These are phyloP conservation scores for Syndactyla subalaris DNA, from an alignment of 2,797 vertebrate species.

Conservation along the genomic window DNA sequence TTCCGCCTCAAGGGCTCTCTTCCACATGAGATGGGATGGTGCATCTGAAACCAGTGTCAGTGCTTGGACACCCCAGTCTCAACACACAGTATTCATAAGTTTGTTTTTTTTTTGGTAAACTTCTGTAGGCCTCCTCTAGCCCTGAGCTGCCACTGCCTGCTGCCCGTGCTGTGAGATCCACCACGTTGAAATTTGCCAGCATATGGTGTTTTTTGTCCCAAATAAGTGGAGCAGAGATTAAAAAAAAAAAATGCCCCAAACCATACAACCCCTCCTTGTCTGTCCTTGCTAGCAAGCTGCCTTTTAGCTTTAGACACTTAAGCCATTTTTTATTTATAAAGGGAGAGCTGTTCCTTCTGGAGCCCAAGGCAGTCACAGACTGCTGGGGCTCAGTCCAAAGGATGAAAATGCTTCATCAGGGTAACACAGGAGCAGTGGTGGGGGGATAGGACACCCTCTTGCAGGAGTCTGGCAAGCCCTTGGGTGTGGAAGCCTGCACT, in stretches of 20 bases:
- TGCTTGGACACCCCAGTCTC: neutral
- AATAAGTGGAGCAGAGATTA: neutral
- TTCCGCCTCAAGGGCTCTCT: neutral
- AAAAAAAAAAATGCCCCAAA: neutral
- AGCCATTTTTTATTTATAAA: neutral
- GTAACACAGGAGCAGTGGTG: neutral
- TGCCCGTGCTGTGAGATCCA: neutral
- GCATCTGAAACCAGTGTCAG: rapidly evolving
- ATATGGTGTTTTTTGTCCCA: rapidly evolving
- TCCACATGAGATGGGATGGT: neutral
- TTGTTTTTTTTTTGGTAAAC: neutral
- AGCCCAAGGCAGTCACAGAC: neutral
- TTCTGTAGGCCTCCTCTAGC: neutral
- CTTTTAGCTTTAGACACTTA: neutral
- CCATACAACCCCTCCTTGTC: rapidly evolving
- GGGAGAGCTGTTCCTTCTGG: neutral
- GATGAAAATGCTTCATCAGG: neutral
- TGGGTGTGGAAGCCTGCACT: neutral
- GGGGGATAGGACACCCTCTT: neutral
- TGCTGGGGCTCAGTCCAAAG: neutral
- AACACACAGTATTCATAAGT: too few relatives aligned
- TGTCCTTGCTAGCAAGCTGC: neutral
- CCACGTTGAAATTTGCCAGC: rapidly evolving
- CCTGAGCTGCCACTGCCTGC: neutral
- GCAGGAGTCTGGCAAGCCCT: neutral